Evolutionary conservation across 2,113 vertebrate genomes (phyloP).

Genomic region (Eidolon helvum): DNA sequence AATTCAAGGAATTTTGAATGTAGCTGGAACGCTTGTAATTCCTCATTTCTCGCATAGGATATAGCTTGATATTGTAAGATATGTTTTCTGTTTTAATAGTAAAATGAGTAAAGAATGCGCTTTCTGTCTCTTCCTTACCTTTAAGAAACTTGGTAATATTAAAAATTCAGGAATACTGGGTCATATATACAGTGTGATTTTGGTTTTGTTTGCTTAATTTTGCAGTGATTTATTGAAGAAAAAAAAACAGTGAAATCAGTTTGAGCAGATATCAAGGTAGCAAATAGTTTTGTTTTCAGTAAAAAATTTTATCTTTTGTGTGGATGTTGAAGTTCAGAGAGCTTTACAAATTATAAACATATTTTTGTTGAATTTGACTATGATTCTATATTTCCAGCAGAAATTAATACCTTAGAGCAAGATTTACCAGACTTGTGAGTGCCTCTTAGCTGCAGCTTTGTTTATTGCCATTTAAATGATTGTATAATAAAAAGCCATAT

Average conservation of each 20-base stretch:
- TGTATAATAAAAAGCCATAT: background rate
- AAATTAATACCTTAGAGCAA: background rate
- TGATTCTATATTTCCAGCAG: background rate
- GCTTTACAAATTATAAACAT: background rate
- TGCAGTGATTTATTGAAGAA: background rate
- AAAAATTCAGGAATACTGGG: background rate
- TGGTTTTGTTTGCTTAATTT: background rate
- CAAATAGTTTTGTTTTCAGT: background rate
- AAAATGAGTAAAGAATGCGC: constrained; percentile 7
- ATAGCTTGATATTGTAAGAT: background rate
- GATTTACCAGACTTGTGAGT: background rate
- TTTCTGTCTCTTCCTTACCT: background rate
- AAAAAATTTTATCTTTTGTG: background rate
- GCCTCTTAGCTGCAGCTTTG: background rate
- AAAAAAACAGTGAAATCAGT: background rate
- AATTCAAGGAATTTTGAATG: constrained; percentile 42
- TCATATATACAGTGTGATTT: background rate
- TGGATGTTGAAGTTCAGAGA: background rate
- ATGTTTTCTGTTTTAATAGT: background rate
- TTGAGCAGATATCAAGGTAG: background rate
- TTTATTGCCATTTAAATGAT: background rate
- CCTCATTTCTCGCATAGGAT: background rate
- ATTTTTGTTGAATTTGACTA: background rate
- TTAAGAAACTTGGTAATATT: background rate
- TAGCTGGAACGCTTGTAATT: constrained; percentile 25